These are phyloP conservation scores for Athene noctua DNA, from an alignment of 2,113 vertebrate species.

Conservation along the genomic window DNA sequence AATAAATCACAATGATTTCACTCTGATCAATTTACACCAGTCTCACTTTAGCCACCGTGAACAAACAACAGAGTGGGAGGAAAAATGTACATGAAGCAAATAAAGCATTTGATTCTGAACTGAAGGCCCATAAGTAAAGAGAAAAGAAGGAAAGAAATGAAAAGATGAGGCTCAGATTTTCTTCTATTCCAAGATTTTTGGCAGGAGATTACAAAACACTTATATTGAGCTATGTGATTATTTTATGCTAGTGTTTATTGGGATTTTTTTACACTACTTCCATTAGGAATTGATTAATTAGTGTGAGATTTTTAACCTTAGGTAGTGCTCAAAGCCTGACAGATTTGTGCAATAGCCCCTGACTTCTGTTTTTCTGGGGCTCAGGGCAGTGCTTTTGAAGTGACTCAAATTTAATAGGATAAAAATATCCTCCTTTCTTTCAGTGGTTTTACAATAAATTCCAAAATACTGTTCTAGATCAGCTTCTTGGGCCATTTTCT, in stretches of 20 bases:
- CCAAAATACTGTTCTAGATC: neutral
- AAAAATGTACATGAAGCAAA: neutral
- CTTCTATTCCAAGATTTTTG: neutral
- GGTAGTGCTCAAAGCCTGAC: neutral
- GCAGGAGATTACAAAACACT: neutral
- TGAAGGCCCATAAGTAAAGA: neutral
- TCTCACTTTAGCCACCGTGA: neutral
- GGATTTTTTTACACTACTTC: neutral
- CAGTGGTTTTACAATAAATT: neutral
- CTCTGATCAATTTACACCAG: neutral
- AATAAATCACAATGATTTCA: neutral
- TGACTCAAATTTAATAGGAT: neutral
- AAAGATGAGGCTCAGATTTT: neutral
- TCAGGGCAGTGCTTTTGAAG: neutral
- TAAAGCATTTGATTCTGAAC: neutral
- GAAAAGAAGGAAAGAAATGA: neutral
- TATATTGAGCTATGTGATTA: accelerated
- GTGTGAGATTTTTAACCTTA: accelerated
- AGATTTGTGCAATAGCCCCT: neutral
- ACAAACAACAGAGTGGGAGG: neutral
- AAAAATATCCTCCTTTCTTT: neutral
- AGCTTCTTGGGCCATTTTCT: neutral
- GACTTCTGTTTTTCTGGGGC: neutral
- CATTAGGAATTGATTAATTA: neutral
- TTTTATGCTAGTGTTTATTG: neutral